Conservation (phyloP, 2,113 vertebrate species). For the Emydocephalus ijimae region DNA sequence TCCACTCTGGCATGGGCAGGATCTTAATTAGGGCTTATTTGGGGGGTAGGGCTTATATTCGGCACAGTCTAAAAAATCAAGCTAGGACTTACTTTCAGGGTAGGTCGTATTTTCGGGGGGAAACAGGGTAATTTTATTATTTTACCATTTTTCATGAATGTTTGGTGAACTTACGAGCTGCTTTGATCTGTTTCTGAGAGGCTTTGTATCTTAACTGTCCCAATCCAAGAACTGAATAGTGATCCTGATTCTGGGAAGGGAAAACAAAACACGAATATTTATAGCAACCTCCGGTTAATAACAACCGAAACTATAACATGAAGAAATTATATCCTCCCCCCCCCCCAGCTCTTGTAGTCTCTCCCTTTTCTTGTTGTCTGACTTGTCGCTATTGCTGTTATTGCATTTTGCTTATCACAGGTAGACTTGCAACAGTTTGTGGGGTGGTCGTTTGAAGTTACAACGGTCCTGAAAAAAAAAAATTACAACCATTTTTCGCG, state of each 20-base stretch:
- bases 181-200: constrained; percentile 97
- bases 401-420: neutral
- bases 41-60: too few relatives aligned
- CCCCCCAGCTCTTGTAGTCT: neutral
- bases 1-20: too few relatives aligned
- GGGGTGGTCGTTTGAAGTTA: neutral
- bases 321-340: neutral
- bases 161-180: constrained; percentile 90
- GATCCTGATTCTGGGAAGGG: constrained; percentile 90
- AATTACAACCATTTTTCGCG: neutral
- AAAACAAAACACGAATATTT: constrained; percentile 7
- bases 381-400: neutral
- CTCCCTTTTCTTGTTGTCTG: neutral
- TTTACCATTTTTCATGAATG: neutral
- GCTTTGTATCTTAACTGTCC: constrained; percentile 88
- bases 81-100: too few relatives aligned
- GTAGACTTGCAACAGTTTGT: neutral
- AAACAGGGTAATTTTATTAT: neutral
- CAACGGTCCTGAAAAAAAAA: neutral
- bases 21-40: too few relatives aligned
- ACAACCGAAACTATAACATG: neutral
- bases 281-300: neutral
- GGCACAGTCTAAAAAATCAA: too few relatives aligned
- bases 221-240: constrained; percentile 92
- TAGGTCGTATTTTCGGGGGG: too few relatives aligned